Percentiles rank a stretch among this genome's conserved stretches.
Conservation (phyloP, 2,113 vertebrate genomes). For the Otus sunia region DNA sequence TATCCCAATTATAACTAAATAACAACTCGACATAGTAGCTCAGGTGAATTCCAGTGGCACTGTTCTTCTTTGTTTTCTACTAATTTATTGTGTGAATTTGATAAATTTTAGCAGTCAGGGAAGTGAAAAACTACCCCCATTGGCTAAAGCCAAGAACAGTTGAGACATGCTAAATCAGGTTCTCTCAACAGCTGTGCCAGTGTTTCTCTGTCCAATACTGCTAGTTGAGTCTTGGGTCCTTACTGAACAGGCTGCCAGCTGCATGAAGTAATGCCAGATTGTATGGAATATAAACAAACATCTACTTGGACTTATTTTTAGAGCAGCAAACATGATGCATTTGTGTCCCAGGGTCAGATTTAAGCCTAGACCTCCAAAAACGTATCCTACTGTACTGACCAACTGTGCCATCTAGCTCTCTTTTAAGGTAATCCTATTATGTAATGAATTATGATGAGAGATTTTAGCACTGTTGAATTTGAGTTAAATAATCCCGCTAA, state of each 20-base stretch:
- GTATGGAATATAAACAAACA: constrained; percentile 21
- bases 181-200: constrained; percentile 63
- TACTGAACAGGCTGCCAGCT: constrained; percentile 22
- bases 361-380: constrained; percentile 3
- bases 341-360: constrained; percentile 14
- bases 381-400: not conserved
- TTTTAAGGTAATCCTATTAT: constrained; percentile 48
- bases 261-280: constrained; percentile 4
- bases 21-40: not conserved
- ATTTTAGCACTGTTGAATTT: not conserved
- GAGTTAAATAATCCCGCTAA: constrained; percentile 31
- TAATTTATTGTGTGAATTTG: constrained; percentile 27
- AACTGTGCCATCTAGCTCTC: constrained; percentile 24
- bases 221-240: constrained; percentile 39
- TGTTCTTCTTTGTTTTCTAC: not conserved
- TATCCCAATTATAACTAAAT: not conserved
- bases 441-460: constrained; percentile 26
- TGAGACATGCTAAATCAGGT: constrained; percentile 40
- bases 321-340: not conserved
- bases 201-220: constrained; percentile 50
- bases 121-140: not conserved
- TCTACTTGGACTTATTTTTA: constrained; percentile 13
- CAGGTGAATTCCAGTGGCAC: not conserved
- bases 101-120: constrained; percentile 41
- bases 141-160: constrained; percentile 43